phyloP scores from a whole-genome alignment of 2,797 vertebrate species.

The Buceros bicornis region DNA sequence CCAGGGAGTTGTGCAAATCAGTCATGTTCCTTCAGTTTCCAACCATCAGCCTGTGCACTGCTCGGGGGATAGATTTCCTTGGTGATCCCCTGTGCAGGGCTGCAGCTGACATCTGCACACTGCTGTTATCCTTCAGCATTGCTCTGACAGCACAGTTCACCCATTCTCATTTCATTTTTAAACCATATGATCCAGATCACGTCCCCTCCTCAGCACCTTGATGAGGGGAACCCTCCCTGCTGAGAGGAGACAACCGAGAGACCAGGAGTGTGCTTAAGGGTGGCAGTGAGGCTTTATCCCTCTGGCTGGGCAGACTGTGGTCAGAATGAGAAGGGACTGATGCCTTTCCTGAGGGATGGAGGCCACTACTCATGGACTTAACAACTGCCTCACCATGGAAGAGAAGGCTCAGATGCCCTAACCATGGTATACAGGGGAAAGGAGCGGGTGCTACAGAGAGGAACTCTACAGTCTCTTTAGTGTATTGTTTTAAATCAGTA shows the following conservation, averaged over 20 bases:
- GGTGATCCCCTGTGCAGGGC: not conserved
- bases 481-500: not conserved
- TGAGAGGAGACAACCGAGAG: not conserved
- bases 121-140: not conserved
- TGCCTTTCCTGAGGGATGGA: not conserved
- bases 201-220: not conserved
- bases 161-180: not conserved
- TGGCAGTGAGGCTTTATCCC: accelerated
- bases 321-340: not conserved
- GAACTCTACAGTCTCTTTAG: not conserved
- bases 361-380: not conserved
- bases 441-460: not conserved
- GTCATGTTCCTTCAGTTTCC: not conserved
- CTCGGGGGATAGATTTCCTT: not conserved
- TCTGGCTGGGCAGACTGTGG: not conserved
- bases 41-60: not conserved
- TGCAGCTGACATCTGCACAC: not conserved
- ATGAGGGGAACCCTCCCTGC: not conserved
- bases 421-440: not conserved
- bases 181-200: not conserved
- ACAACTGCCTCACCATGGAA: not conserved
- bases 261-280: not conserved
- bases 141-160: not conserved
- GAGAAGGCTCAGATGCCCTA: not conserved
- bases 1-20: not conserved